These are phyloP conservation scores for Camponotus fellah DNA, from an alignment of 2,888 invertebrate species.

Conservation along the genomic window DNA sequence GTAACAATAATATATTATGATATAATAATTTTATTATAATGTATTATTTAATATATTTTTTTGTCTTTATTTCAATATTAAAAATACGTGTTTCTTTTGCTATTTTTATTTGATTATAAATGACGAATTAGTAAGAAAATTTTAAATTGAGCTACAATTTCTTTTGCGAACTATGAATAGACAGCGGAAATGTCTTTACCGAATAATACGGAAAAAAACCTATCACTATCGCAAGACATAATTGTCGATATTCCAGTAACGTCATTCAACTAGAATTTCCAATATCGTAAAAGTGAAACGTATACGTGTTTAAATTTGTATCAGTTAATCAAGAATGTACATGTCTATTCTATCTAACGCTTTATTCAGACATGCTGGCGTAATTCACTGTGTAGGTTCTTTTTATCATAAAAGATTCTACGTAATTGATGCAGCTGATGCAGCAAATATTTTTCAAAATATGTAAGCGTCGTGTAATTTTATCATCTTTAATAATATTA, in stretches of 20 bases:
- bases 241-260: slow-evolving; percentile 45
- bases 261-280: slow-evolving; percentile 27
- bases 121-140: neutral
- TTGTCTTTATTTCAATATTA: neutral
- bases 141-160: neutral
- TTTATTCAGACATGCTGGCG: slow-evolving; percentile 30
- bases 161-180: neutral
- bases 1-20: slow-evolving; percentile 4
- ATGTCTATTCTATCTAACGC: slow-evolving; percentile 42
- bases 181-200: slow-evolving; percentile 15
- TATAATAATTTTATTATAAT: neutral
- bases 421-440: slow-evolving; percentile 21
- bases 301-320: slow-evolving; percentile 41
- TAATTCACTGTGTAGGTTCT: slow-evolving; percentile 31
- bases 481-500: neutral
- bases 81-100: neutral
- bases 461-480: slow-evolving; percentile 41
- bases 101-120: neutral
- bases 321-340: slow-evolving; percentile 35
- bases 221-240: slow-evolving; percentile 21
- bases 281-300: slow-evolving; percentile 30
- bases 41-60: neutral
- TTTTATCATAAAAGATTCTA: neutral
- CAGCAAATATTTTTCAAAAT: slow-evolving; percentile 49
- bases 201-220: slow-evolving; percentile 24